A percentile compares a stretch with the other conserved stretches of the same genome.
Evolutionary conservation across 2,888 invertebrate genomes (phyloP).

Genomic region (Volucella inanis): DNA sequence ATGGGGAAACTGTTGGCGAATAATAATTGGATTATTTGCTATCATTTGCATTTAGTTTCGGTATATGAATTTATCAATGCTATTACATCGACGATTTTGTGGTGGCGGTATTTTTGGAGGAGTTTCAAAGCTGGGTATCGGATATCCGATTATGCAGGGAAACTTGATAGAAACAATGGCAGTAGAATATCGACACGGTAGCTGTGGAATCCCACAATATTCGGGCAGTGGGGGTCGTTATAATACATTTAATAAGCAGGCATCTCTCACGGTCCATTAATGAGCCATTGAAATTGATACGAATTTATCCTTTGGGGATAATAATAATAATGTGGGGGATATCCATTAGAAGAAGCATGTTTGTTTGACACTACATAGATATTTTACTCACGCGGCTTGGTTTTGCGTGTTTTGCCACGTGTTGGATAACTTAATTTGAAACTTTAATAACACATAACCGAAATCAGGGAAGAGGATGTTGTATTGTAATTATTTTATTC

Average conservation of each 20-base stretch:
- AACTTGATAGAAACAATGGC: not conserved
- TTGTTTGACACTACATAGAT: not conserved
- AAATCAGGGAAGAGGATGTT: too few species aligned
- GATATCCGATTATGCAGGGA: not conserved
- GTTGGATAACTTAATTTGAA: too few species aligned
- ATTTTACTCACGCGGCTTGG: too few species aligned
- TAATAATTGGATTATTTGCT: conserved; percentile 66
- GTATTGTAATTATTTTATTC: too few species aligned
- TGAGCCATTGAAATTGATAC: conserved; percentile 28
- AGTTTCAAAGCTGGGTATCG: not conserved
- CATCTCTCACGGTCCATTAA: conserved; percentile 34
- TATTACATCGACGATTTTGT: conserved; percentile 27
- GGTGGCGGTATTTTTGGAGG: not conserved
- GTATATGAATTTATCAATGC: conserved; percentile 31
- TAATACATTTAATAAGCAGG: conserved; percentile 31
- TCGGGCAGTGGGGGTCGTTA: not conserved
- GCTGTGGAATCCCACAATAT: not conserved
- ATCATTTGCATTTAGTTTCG: conserved; percentile 54
- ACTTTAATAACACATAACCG: too few species aligned
- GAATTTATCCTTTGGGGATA: conserved; percentile 8
- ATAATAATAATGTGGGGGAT: not conserved
- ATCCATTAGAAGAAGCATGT: not conserved
- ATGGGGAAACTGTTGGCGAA: conserved; percentile 61
- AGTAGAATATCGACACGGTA: not conserved
- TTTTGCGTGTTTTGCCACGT: too few species aligned